Evolutionary conservation across 1,140 invertebrate species (phyloP), one percentile per base, ranked within the genome.

Genomic region (Diorhabda sublineata): DNA sequence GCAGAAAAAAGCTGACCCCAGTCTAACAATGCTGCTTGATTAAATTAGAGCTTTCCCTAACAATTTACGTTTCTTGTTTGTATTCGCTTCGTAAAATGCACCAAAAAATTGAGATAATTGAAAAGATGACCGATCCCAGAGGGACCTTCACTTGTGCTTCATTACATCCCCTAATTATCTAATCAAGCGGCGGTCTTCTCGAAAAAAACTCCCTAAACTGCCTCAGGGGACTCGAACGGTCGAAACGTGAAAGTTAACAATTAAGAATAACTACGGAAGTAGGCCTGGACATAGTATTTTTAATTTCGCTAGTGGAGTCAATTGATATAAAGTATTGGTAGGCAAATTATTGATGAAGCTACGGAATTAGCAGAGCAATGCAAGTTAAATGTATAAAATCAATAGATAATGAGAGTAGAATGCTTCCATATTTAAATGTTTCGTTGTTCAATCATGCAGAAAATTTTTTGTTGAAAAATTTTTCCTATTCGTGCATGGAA

Each of bases 141-240:
- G 47, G 47, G 47, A 52, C 47, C 47, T 52, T 52, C 47, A 52
- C 47, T 52, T 52, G 47, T 52, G n/a, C 47, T 52, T 52, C 47
- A 52, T 52, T 52, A 52, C 47, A 8, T 52, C n/a, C 47, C 47
- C 47, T 52, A 52, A 52, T 52, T 52, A 52, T 52, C 47, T 52
- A 52, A 52, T 52, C 47, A 52, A 52, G 47, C 47, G 47, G 47
- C 47, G 6, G 47, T 2, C 47, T 52, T n/a, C n/a, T n/a, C n/a
- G 47, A 52, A 52, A 52, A 52, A 52, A 52, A 52, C 47, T 52
- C 47, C 47, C n/a, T 52, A 52, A 52, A 52, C 47, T 52, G n/a
- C 47, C n/a, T n/a, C n/a, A 52, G 47, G 47, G 47, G 47, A 52
- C n/a, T 52, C n/a, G n/a, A 52, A 52, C 47, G 47, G 47, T 52